phyloP scores from a whole-genome alignment of 2,797 vertebrate species.

The Lagorchestes hirsutus region DNA sequence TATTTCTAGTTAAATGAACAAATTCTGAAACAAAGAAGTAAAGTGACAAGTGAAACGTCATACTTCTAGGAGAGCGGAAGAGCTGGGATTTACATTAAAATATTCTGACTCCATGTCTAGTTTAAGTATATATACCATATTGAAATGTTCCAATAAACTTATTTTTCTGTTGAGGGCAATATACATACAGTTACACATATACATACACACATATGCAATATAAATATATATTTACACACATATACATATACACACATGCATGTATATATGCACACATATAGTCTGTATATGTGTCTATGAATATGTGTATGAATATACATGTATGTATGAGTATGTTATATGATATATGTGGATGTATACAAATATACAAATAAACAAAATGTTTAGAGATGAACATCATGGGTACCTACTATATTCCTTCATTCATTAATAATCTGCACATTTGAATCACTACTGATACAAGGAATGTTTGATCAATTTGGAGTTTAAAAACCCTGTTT shows the following conservation, averaged over 20 bases:
- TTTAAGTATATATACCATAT: background rate
- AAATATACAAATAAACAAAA: too few relatives aligned
- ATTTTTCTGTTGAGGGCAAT: background rate
- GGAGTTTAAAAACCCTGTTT: background rate
- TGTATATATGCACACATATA: background rate
- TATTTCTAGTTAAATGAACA: background rate
- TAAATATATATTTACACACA: too few relatives aligned
- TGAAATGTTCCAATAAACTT: background rate
- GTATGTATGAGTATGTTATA: too few relatives aligned
- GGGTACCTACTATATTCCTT: background rate
- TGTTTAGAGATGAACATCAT: background rate
- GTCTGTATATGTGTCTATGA: too few relatives aligned
- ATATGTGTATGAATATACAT: too few relatives aligned
- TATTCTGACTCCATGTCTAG: background rate
- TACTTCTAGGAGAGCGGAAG: background rate
- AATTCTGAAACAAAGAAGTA: constrained; percentile 15
- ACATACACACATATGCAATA: too few relatives aligned
- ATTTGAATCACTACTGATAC: background rate
- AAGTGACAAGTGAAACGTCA: background rate
- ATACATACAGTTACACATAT: background rate
- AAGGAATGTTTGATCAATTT: too few relatives aligned
- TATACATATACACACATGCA: background rate
- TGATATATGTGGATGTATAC: too few relatives aligned
- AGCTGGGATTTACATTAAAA: background rate
- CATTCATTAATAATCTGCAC: background rate